Percentiles rank a stretch among this genome's conserved stretches.
Evolutionary conservation across 2,797 vertebrate genomes (phyloP).

Genomic region (Pempheris klunzingeri): DNA sequence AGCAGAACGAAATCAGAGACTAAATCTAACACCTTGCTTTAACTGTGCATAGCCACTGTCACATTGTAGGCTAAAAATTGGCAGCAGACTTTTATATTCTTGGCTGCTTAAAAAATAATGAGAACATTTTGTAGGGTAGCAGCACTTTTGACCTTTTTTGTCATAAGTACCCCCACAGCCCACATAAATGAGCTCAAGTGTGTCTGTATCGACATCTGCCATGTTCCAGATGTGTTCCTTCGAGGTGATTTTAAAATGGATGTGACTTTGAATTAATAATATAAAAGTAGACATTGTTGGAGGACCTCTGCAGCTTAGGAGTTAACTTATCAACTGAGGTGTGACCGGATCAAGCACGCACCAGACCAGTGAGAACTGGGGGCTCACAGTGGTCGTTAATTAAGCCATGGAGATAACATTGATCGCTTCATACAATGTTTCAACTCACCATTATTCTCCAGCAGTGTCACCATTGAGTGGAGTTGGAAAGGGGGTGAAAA

Average conservation of each 20-base stretch:
- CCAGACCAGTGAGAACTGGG: neutral
- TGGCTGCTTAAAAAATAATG: neutral
- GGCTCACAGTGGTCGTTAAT: neutral
- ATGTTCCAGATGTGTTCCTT: neutral
- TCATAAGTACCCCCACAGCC: neutral
- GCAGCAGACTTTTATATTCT: neutral
- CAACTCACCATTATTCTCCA: neutral
- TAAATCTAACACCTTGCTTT: neutral
- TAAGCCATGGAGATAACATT: neutral
- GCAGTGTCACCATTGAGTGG: neutral
- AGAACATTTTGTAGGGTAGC: neutral
- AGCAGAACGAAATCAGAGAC: neutral
- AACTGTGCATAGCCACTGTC: neutral
- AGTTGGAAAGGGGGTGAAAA: neutral
- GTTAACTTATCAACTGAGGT: neutral
- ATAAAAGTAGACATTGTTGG: neutral
- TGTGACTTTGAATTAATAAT: neutral
- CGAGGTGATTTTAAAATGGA: conserved; percentile 19
- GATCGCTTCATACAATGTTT: conserved; percentile 10
- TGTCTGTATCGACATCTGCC: neutral
- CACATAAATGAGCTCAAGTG: neutral
- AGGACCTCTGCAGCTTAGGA: neutral
- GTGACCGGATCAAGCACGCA: neutral
- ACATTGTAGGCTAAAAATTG: neutral
- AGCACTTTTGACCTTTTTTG: neutral